A percentile compares a stretch with the other conserved stretches of the same genome.
Evolutionary conservation across 2,888 invertebrate genomes (phyloP).

Genomic region (Chalcosyrphus nemorum): DNA sequence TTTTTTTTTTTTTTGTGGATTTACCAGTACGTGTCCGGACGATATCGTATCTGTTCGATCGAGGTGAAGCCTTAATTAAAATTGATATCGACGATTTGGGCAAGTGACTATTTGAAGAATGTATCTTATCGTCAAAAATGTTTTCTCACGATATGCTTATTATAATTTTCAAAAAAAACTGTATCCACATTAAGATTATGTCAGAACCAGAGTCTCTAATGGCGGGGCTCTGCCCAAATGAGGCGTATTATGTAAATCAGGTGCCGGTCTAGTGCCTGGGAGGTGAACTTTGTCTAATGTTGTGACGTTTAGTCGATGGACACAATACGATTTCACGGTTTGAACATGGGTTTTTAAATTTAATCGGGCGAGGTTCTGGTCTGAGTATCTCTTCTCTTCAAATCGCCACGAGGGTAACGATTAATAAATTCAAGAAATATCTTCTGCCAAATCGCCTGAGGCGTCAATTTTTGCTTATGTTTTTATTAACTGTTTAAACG

Average conservation of each 20-base stretch:
- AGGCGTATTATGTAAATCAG: slow-evolving; percentile 24
- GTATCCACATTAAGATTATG: not conserved
- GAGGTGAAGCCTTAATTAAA: slow-evolving; percentile 44
- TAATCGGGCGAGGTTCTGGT: not conserved
- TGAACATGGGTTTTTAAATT: not conserved
- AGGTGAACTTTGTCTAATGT: slow-evolving; percentile 25
- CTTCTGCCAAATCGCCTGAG: not conserved
- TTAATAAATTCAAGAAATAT: not conserved
- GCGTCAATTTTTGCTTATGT: not conserved
- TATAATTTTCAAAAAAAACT: slow-evolving; percentile 22
- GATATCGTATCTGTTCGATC: slow-evolving; percentile 37
- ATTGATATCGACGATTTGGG: slow-evolving; percentile 31
- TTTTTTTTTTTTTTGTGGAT: too few relatives aligned
- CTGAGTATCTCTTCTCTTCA: not conserved
- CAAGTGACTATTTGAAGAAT: not conserved
- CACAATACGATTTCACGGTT: slow-evolving; percentile 6
- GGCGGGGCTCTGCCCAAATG: slow-evolving; percentile 8
- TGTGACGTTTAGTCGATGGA: slow-evolving; percentile 36
- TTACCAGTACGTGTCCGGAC: slow-evolving; percentile 29
- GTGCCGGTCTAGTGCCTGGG: not conserved
- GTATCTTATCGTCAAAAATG: not conserved
- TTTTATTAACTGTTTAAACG: not conserved
- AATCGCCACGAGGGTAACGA: not conserved
- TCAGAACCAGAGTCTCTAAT: slow-evolving; percentile 1
- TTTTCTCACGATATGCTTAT: not conserved